These are phyloP conservation scores for Diarsia dahlii DNA, from an alignment of 2,888 invertebrate genomes.

Conservation along the genomic window DNA sequence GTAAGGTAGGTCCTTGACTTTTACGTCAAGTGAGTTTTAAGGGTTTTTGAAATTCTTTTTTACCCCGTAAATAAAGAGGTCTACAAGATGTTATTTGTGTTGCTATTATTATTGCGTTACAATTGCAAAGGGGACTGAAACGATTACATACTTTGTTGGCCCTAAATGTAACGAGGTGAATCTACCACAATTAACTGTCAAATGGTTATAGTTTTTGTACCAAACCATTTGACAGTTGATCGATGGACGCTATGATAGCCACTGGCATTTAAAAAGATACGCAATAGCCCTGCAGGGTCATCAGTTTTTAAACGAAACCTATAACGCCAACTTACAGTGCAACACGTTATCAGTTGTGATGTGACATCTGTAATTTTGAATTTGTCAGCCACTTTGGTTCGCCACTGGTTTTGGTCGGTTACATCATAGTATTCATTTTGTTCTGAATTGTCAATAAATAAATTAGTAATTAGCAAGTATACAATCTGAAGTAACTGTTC, in stretches of 20 bases:
- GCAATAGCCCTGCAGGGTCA: neutral
- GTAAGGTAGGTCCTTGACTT: slow-evolving; percentile 1
- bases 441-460: neutral
- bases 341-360: neutral
- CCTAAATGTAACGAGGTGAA: too few relatives aligned
- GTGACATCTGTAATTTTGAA: neutral
- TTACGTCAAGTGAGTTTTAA: slow-evolving; percentile 5
- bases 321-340: neutral
- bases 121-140: neutral
- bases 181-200: too few relatives aligned
- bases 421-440: neutral
- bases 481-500: neutral
- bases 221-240: too few relatives aligned
- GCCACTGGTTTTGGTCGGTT: neutral
- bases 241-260: too few relatives aligned
- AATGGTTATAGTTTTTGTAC: too few relatives aligned
- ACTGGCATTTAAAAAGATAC: too few relatives aligned
- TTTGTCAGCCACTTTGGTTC: neutral
- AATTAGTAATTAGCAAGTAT: too few relatives aligned
- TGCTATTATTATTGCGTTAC: neutral
- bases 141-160: too few relatives aligned
- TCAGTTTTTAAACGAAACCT: neutral
- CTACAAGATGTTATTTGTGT: neutral
- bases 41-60: neutral
- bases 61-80: neutral